These are phyloP conservation scores for Oncopodura yosiiana DNA, from an alignment of 1,140 invertebrate genomes.

Conservation along the genomic window DNA sequence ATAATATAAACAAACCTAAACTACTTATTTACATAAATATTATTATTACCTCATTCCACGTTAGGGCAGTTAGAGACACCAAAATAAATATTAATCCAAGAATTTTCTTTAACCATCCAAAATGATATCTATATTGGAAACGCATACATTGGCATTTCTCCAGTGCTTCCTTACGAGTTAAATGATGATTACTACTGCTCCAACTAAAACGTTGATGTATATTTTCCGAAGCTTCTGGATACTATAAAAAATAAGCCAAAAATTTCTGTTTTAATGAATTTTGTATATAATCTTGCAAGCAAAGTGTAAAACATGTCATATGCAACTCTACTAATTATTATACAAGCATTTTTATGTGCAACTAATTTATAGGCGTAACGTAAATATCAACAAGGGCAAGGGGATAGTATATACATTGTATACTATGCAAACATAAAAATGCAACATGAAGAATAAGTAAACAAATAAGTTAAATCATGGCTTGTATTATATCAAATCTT, in stretches of 20 bases:
- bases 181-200: background rate
- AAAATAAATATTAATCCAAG: slow-evolving; percentile 32
- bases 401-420: too few species aligned
- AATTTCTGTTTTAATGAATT: background rate
- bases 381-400: too few species aligned
- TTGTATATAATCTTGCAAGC: background rate
- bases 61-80: slow-evolving; percentile 46
- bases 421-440: too few species aligned
- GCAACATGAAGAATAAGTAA: too few species aligned
- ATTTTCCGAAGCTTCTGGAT: slow-evolving; percentile 34
- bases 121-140: slow-evolving; percentile 26
- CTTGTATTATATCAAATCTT: too few species aligned
- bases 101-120: slow-evolving; percentile 28
- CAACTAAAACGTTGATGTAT: slow-evolving; percentile 26
- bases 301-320: too few species aligned
- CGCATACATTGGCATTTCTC: slow-evolving; percentile 30
- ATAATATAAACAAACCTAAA: background rate
- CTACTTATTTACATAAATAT: background rate
- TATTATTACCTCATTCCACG: slow-evolving; percentile 60
- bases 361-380: too few species aligned
- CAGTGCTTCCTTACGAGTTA: slow-evolving; percentile 13
- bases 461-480: too few species aligned
- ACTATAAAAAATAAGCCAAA: slow-evolving; percentile 22
- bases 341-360: too few species aligned
- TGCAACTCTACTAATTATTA: too few species aligned